Conservation (phyloP, 2,113 vertebrate genomes). For the Cynoglossus semilaevis region DNA sequence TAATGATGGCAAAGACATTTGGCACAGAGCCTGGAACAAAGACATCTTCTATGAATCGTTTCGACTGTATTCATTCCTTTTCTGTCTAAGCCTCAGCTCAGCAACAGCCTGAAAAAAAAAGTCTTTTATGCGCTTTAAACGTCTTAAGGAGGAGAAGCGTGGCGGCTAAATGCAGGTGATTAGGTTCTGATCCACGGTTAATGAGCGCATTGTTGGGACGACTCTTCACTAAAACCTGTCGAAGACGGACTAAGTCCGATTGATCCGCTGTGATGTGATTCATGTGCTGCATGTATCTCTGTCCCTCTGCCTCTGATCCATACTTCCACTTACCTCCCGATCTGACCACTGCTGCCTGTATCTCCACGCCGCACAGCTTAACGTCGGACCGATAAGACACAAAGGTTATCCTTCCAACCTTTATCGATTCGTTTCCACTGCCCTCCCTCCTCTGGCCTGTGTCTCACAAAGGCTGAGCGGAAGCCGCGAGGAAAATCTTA, state of each 20-base stretch:
- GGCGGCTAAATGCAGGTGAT: constrained; percentile 50
- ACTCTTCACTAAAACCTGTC: constrained; percentile 37
- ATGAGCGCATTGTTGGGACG: constrained; percentile 46
- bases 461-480: constrained; percentile 31
- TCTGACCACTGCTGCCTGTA: constrained; percentile 33
- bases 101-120: constrained; percentile 4
- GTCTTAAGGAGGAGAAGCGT: constrained; percentile 34
- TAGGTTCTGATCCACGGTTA: constrained; percentile 47
- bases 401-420: constrained; percentile 62
- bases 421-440: constrained; percentile 63
- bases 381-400: constrained; percentile 61
- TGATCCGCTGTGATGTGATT: constrained; percentile 66
- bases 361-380: constrained; percentile 36
- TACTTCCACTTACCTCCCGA: constrained; percentile 45
- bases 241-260: constrained; percentile 49
- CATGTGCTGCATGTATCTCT: constrained; percentile 56
- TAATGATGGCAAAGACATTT: constrained; percentile 59
- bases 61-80: constrained; percentile 1
- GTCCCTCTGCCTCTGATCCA: constrained; percentile 41
- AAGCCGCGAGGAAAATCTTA: constrained; percentile 53
- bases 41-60: constrained; percentile 34
- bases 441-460: constrained; percentile 34
- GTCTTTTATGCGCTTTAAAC: background rate
- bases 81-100: background rate
- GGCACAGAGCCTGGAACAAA: constrained; percentile 12